These are phyloP conservation scores for Illadopsis cleaveri DNA, from an alignment of 2,113 vertebrate genomes.

Conservation along the genomic window DNA sequence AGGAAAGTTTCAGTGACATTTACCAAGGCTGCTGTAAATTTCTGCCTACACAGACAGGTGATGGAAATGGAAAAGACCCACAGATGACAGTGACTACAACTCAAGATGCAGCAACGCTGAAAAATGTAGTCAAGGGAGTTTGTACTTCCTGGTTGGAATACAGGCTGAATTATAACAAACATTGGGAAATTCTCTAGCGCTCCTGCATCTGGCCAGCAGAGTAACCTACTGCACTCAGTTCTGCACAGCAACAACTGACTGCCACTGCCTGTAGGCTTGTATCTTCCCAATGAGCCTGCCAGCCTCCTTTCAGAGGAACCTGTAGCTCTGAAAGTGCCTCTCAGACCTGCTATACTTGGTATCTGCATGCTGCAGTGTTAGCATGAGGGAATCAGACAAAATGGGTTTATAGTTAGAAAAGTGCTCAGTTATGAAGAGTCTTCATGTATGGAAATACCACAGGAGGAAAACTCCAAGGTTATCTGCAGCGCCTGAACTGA, in stretches of 20 bases:
- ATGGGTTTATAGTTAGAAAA: background rate
- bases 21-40: background rate
- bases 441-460: background rate
- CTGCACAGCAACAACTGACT: background rate
- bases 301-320: background rate
- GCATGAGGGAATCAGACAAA: accelerated
- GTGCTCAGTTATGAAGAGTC: background rate
- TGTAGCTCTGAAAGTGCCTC: background rate
- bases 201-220: background rate
- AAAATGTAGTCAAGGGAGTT: background rate
- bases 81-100: background rate
- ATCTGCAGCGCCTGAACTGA: background rate
- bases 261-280: background rate
- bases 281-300: background rate
- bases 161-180: background rate
- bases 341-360: accelerated
- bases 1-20: too few species aligned
- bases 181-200: background rate
- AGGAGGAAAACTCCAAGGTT: background rate
- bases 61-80: background rate
- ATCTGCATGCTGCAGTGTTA: accelerated
- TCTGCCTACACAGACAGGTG: background rate
- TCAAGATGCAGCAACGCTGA: background rate
- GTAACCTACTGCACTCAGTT: background rate
- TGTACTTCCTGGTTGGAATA: background rate